These are phyloP conservation scores for Eristalinus sepulchralis DNA, from an alignment of 2,888 invertebrate species.

Conservation along the genomic window DNA sequence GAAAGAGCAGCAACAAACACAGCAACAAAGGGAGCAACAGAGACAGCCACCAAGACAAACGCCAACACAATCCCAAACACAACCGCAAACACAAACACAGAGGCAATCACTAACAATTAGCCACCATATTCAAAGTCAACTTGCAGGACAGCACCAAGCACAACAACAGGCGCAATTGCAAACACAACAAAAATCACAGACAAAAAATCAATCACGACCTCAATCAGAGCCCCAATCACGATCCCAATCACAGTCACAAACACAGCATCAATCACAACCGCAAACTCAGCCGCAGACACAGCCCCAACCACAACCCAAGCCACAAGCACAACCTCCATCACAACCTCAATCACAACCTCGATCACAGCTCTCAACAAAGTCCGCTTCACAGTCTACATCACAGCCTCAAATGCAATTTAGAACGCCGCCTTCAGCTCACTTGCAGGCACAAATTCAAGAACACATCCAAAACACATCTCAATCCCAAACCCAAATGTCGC, in stretches of 20 bases:
- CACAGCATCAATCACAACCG: background rate
- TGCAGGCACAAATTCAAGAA: background rate
- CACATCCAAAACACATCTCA: background rate
- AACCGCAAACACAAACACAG: background rate
- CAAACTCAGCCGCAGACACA: background rate
- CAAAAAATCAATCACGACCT: background rate
- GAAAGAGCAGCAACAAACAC: background rate
- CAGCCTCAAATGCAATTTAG: background rate
- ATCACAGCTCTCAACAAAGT: background rate
- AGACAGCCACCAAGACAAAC: no score
- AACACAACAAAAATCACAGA: background rate
- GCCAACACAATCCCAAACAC: no score
- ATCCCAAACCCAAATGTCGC: background rate
- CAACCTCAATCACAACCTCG: background rate
- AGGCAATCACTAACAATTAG: background rate
- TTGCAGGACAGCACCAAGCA: background rate
- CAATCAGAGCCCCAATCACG: background rate
- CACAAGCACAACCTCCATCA: background rate
- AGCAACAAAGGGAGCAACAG: background rate
- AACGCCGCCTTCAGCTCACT: background rate
- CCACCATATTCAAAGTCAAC: background rate
- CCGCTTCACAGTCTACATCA: background rate
- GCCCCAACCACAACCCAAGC: background rate
- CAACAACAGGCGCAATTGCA: background rate
- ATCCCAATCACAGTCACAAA: background rate